Percentiles rank a stretch among this genome's conserved stretches.
Evolutionary conservation across 1,140 invertebrate genomes (phyloP).

Genomic region (Phymastichus coffea): DNA sequence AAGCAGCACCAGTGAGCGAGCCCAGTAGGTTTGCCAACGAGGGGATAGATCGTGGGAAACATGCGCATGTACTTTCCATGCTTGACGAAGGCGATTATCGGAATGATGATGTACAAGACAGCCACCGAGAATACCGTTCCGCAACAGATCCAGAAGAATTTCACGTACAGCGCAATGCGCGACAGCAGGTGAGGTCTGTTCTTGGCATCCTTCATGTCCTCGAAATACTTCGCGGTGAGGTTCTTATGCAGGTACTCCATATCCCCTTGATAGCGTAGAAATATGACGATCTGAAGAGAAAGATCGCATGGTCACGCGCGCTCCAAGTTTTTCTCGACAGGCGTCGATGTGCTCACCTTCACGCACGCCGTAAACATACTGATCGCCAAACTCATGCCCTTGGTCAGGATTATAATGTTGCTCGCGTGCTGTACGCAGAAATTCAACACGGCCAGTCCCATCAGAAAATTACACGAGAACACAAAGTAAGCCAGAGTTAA

Average conservation of each 20-base stretch:
- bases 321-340: not conserved
- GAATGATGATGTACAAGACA: not conserved
- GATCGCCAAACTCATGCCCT: no score
- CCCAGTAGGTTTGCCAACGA: not conserved
- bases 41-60: not conserved
- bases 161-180: not conserved
- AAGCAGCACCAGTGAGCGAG: not conserved
- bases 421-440: no score
- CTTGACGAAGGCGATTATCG: not conserved
- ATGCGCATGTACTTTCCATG: not conserved
- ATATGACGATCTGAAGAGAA: not conserved
- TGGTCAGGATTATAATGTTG: no score
- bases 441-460: not conserved
- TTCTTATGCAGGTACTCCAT: not conserved
- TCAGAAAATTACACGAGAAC: no score
- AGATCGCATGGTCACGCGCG: no score
- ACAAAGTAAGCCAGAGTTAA: no score
- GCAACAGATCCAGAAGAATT: no score
- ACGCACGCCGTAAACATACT: no score
- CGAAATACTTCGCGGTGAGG: not conserved
- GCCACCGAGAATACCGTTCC: not conserved
- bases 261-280: not conserved
- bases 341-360: not conserved
- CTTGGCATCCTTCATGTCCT: not conserved
- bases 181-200: not conserved